Evolutionary conservation across 2,888 invertebrate genomes (phyloP).

Genomic region (Drosophila sordidapex): DNA sequence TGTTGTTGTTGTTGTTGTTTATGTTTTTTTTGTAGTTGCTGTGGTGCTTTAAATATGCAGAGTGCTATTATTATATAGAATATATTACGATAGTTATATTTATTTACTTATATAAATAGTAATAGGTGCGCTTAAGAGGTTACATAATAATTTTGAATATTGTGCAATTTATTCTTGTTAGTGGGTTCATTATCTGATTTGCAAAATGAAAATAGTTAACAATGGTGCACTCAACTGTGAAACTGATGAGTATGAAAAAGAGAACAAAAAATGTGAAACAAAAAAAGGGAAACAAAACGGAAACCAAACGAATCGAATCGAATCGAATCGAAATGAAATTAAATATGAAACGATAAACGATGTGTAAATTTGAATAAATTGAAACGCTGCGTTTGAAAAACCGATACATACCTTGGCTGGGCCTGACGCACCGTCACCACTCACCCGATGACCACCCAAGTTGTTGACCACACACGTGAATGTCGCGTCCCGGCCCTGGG

Average conservation of each 20-base stretch:
- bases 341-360: slow-evolving; percentile 16
- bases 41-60: slow-evolving; percentile 67
- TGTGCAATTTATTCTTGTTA: slow-evolving; percentile 53
- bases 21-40: slow-evolving; percentile 27
- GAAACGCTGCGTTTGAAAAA: slow-evolving; percentile 77
- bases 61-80: slow-evolving; percentile 56
- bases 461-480: slow-evolving; percentile 93
- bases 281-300: slow-evolving; percentile 15
- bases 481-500: slow-evolving; percentile 91
- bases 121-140: slow-evolving; percentile 51
- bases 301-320: not conserved
- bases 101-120: slow-evolving; percentile 37
- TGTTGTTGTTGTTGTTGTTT: slow-evolving; percentile 12
- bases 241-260: slow-evolving; percentile 18
- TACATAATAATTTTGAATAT: slow-evolving; percentile 56
- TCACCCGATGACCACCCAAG: slow-evolving; percentile 93
- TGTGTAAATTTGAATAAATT: slow-evolving; percentile 22
- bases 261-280: slow-evolving; percentile 8
- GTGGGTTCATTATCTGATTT: slow-evolving; percentile 30
- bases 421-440: slow-evolving; percentile 90
- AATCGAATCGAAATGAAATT: not conserved
- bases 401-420: slow-evolving; percentile 94
- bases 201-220: slow-evolving; percentile 26
- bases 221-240: slow-evolving; percentile 62
- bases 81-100: slow-evolving; percentile 36